Evolutionary conservation across 2,888 invertebrate genomes (phyloP).

Genomic region (Rotaria macrura): DNA sequence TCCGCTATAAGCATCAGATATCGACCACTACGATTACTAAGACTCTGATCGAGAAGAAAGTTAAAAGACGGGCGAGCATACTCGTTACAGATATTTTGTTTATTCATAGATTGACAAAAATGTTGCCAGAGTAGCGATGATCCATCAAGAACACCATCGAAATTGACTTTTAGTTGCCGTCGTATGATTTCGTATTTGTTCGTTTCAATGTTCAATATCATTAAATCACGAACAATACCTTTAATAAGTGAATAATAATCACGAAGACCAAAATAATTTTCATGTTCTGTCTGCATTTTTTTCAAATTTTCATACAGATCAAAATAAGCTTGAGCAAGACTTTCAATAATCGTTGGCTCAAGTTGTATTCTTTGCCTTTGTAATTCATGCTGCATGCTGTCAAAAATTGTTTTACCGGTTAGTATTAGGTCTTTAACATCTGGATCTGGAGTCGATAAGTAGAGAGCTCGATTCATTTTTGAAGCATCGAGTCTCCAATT

Average conservation of each 20-base stretch:
- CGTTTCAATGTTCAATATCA: background rate
- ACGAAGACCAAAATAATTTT: conserved; percentile 24
- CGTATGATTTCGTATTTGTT: background rate
- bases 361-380: conserved; percentile 37
- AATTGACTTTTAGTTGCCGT: background rate
- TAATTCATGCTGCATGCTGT: background rate
- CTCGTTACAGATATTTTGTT: background rate
- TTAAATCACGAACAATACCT: background rate
- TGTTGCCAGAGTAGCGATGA: background rate
- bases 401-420: conserved; percentile 34
- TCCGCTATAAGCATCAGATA: background rate
- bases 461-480: conserved; percentile 47
- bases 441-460: conserved; percentile 41
- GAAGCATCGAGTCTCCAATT: conserved; percentile 49
- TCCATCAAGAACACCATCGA: background rate
- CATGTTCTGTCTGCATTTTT: background rate
- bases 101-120: background rate
- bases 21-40: background rate
- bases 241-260: conserved; percentile 30
- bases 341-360: background rate
- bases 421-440: conserved; percentile 37
- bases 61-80: background rate
- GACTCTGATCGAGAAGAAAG: background rate
- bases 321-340: background rate
- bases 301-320: background rate